Base-by-base conservation (phyloP, 2,888 invertebrate species). In the Carabus problematicus region DNA sequence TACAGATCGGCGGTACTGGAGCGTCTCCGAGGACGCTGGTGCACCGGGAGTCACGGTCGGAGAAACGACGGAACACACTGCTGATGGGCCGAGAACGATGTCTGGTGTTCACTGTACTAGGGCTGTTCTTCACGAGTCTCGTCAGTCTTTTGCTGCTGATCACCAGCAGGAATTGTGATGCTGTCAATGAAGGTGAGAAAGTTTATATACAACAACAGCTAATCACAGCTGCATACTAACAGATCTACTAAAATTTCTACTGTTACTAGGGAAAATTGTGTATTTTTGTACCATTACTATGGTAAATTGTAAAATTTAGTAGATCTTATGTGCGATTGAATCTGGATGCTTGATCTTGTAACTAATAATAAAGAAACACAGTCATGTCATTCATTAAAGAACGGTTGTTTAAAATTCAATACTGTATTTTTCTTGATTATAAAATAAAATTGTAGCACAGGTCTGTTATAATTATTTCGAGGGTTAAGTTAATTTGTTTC, bases 111-210 rank as follows among this genome's bases (percentile, higher is more conserved):
- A 54, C 55, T 2, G 39, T 69, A 3, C 18, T 69, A 40, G 55
- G 43, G 6, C 41, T 69, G 8, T 69, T 69, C 14, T 62, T 61
- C 39, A 69, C 62, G 11, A 62, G 62, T 16, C 9, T 62, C 11
- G 56, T 69, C 16, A 69, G 62, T 19, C 45, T 69, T 42, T n/a
- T 69, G 55, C 56, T 69, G 9, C 16, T 69, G 42, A 18, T 69
- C 6, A 69, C 69, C 8, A 69, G 55, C 29, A 69, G 60, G n/a
- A 29, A n/a, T 9, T 61, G 61, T 55, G 68, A 61, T 0, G 6
- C 7, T 16, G 16, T 39, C 2, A 29, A 18, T 49, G 45, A 66
- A 39, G 52, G 19, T 45, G 18, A 42, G n/a, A n/a, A n/a, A n/a
- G n/a, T n/a, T n/a, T n/a, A n/a, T n/a, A n/a, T n/a, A n/a, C n/a